These are phyloP conservation scores for Coryphaenoides rupestris DNA, from an alignment of 2,113 vertebrate species.

Conservation along the genomic window DNA sequence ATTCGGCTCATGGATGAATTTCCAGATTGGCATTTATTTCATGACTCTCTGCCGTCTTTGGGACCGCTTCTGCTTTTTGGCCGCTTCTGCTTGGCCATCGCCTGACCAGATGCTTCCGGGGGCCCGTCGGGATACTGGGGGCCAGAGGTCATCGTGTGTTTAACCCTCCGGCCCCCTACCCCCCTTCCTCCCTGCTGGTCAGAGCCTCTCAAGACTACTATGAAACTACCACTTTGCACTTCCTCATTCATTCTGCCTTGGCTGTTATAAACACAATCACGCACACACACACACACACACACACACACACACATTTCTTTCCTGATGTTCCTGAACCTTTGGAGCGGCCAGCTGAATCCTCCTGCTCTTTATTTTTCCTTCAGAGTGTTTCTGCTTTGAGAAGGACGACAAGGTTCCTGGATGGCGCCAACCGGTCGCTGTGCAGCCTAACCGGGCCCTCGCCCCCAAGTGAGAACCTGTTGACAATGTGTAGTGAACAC, in stretches of 20 bases:
- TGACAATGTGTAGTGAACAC: neutral
- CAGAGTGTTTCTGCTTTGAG: constrained; percentile 81
- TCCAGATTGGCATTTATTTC: constrained; percentile 52
- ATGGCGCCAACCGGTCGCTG: constrained; percentile 43
- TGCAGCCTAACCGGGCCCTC: constrained; percentile 35
- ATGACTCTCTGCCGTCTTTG: constrained; percentile 47
- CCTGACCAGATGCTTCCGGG: constrained; percentile 72
- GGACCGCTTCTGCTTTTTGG: constrained; percentile 68
- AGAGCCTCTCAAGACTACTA: constrained; percentile 47
- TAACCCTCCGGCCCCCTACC: neutral
- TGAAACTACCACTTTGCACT: constrained; percentile 2
- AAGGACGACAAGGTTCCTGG: constrained; percentile 59
- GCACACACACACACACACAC: too few species aligned
- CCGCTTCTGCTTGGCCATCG: constrained; percentile 43
- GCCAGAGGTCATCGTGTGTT: constrained; percentile 33
- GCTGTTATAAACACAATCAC: constrained; percentile 9
- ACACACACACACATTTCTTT: constrained; percentile 15
- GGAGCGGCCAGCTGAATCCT: neutral
- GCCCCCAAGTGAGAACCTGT: constrained; percentile 59
- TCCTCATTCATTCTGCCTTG: constrained; percentile 19
- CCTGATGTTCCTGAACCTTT: constrained; percentile 4
- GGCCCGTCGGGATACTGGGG: constrained; percentile 37
- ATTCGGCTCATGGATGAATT: constrained; percentile 61
- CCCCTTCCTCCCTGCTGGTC: too few species aligned
- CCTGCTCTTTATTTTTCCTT: constrained; percentile 30